Evolutionary conservation across 2,888 invertebrate genomes (phyloP), one percentile per base, ranked within the genome.

Genomic region (Saturnia japonica): DNA sequence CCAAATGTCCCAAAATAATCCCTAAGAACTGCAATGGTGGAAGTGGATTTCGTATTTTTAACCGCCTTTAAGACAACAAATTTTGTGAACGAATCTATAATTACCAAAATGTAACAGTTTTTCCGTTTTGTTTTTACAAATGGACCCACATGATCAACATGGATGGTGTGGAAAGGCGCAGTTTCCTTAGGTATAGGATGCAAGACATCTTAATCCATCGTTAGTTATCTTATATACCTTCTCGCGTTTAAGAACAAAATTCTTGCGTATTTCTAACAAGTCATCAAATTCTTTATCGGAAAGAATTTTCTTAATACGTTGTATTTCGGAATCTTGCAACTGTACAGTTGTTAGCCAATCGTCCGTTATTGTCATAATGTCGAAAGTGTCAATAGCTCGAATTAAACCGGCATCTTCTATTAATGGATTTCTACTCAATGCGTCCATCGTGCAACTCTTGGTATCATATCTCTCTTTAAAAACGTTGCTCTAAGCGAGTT

Each of bases 371-470:
- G 8, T n/a, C 22, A 57, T 25, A 22, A 25, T 22, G 2, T 2
- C 12, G 7, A 11, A 9, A 8, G n/a, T n/a, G n/a, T n/a, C n/a
- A n/a, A n/a, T n/a, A n/a, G n/a, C n/a, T n/a, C n/a, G n/a, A n/a
- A n/a, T n/a, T n/a, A n/a, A n/a, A n/a, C n/a, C n/a, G n/a, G n/a
- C n/a, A n/a, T n/a, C n/a, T n/a, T n/a, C n/a, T n/a, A n/a, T n/a
- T n/a, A 22, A 3, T 57, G 57, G 57, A 12, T 57, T 57, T 22
- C 57, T 57, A 22, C 34, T 57, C 57, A 71, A 40, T 8, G 71
- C 71, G 25, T 77, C 77, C 77, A 80, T 1, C 78, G 70, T 0
- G 76, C 77, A 28, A 77, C 73, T 28, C 75, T 64, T 9, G 78
- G 77, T 19, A 77, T 69, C 6, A 77, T 62, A 62, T 77, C 76